phyloP scores from a whole-genome alignment of 2,113 vertebrate genomes.

The Neolamprologus sp. region DNA sequence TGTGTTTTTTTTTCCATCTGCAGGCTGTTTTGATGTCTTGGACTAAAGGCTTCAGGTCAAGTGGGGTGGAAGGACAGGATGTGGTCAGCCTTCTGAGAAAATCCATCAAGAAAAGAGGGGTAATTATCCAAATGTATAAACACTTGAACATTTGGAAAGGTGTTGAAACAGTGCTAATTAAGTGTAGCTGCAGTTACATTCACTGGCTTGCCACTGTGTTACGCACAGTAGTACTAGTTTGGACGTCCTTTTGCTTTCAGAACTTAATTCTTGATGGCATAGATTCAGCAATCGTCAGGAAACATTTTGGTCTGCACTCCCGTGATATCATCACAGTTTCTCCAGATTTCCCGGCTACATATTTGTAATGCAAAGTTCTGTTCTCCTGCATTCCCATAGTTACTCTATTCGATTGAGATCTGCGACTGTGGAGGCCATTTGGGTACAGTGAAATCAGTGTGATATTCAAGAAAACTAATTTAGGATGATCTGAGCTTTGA shows the following conservation, averaged over 20 bases:
- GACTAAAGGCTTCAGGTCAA: slow-evolving; percentile 91
- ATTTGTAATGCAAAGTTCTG: fast-evolving
- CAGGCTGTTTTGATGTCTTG: slow-evolving; percentile 86
- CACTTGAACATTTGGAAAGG: background rate
- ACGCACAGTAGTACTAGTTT: background rate
- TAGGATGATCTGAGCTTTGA: background rate
- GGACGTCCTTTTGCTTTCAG: background rate
- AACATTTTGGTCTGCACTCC: background rate
- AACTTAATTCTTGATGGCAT: background rate
- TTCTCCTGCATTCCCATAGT: background rate
- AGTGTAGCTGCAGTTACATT: background rate
- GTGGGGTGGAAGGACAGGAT: slow-evolving; percentile 88
- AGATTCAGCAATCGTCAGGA: fast-evolving
- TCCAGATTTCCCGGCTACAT: fast-evolving
- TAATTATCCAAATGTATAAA: slow-evolving; percentile 29
- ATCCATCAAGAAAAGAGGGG: slow-evolving; percentile 87
- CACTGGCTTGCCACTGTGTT: background rate
- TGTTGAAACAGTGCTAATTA: background rate
- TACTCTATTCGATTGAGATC: background rate
- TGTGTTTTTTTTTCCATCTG: background rate
- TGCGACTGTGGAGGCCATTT: background rate
- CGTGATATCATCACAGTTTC: background rate
- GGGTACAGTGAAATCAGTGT: background rate
- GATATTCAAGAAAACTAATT: background rate
- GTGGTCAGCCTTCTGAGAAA: slow-evolving; percentile 83